Evolutionary conservation across 2,888 invertebrate species (phyloP), one percentile per base, ranked within the genome.

Genomic region (Formica aserva): DNA sequence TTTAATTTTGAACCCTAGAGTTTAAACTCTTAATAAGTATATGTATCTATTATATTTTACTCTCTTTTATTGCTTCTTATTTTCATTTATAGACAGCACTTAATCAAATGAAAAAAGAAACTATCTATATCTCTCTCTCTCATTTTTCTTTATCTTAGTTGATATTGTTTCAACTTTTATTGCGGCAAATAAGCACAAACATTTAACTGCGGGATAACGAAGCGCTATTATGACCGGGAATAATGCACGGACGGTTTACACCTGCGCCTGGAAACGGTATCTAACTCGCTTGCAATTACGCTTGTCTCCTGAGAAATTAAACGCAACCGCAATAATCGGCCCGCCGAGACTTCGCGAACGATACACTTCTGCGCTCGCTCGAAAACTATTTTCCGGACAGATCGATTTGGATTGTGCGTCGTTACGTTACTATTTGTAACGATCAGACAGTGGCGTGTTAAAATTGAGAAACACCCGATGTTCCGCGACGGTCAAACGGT

Each of bases 251-350:
- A 18, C 32, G 41, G 41, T 41, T 69, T 78, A 71, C 78, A 71
- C 78, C 72, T 78, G 78, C 45, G 78, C 45, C 60, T 71, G 78
- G 22, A 62, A 71, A 71, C 26, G 60, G 18, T 48, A 60, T 57
- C 71, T 60, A 71, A 78, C 60, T 60, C 60, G 22, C 29, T 57
- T 22, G 78, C 71, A 78, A 78, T 78, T 78, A 71, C 45, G 22
- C 45, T 6, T 18, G 60, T 78, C 78, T 78, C 78, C 60, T 62
- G 78, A 78, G 78, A 62, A 71, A 71, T 78, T 71, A 66, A 78
- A 78, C 78, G 22, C 78, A 18, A 26, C 69, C 11, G 32, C 45
- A 29, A n/a, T 78, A 78, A 78, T 78, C 45, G 72, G 60, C 4
- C 78, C 78, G 45, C 45, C 35, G 78, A 71, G 78, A 78, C 60